Evolutionary conservation across 2,113 vertebrate species (phyloP).

Genomic region (Crotalus horridus): DNA sequence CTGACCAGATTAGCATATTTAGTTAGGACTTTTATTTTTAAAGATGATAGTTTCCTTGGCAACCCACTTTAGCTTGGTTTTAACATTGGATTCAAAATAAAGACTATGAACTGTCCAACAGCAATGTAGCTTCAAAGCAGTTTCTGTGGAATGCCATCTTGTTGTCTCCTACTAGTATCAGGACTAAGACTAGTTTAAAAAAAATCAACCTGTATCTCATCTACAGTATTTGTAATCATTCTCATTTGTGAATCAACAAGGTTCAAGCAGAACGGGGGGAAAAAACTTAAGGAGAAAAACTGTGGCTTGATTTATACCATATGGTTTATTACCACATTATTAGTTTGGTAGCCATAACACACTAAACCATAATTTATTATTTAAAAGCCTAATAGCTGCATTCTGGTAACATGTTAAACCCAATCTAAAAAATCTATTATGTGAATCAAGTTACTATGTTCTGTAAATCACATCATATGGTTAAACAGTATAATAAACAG

Average conservation of each 20-base stretch:
- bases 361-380: not conserved
- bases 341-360: not conserved
- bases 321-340: not conserved
- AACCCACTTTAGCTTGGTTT: not conserved
- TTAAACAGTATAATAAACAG: not conserved
- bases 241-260: no score
- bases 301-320: not conserved
- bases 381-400: not conserved
- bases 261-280: not conserved
- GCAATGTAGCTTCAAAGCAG: not conserved
- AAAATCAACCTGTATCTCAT: not conserved
- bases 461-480: not conserved
- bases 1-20: not conserved
- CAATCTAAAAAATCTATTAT: not conserved
- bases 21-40: not conserved
- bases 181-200: not conserved
- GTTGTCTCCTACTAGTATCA: not conserved
- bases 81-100: not conserved
- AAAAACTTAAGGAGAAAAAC: not conserved
- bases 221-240: not conserved
- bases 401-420: not conserved
- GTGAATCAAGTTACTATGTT: not conserved
- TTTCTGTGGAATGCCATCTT: not conserved
- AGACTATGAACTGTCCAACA: not conserved
- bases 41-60: slow-evolving; percentile 16